Evolutionary conservation across 2,888 invertebrate genomes (phyloP).

Genomic region (Tortrix viridana): DNA sequence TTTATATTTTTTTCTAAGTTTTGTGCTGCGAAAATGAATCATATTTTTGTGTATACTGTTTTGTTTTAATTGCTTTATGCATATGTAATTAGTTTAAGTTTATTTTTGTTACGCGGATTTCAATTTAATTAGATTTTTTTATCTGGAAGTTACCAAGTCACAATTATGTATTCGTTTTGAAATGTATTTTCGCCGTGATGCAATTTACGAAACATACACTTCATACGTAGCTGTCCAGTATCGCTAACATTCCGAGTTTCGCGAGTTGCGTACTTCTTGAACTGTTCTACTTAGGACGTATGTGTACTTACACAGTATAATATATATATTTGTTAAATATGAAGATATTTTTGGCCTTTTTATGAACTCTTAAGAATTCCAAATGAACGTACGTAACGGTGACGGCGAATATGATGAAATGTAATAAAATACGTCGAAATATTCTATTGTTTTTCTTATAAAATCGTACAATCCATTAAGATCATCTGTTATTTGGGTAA

Average conservation of each 20-base stretch:
- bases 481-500: no score
- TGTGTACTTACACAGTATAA: constrained; percentile 25
- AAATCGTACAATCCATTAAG: neutral
- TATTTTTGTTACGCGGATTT: constrained; percentile 49
- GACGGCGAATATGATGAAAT: constrained; percentile 21
- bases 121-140: constrained; percentile 31
- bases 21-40: constrained; percentile 45
- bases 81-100: constrained; percentile 51
- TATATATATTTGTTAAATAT: constrained; percentile 23
- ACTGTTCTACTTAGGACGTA: constrained; percentile 24
- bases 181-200: constrained; percentile 5
- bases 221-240: constrained; percentile 5
- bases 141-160: constrained; percentile 33
- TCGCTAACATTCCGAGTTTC: constrained; percentile 22
- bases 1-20: constrained; percentile 34
- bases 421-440: constrained; percentile 36
- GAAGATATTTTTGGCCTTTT: constrained; percentile 36
- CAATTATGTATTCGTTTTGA: constrained; percentile 27
- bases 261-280: constrained; percentile 11
- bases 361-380: constrained; percentile 27
- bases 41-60: constrained; percentile 49
- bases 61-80: constrained; percentile 47
- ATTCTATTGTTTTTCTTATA: constrained; percentile 22
- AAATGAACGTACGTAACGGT: constrained; percentile 5
- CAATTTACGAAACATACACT: no score